phyloP scores from a whole-genome alignment of 2,888 invertebrate species.

The Cantharis nigra region DNA sequence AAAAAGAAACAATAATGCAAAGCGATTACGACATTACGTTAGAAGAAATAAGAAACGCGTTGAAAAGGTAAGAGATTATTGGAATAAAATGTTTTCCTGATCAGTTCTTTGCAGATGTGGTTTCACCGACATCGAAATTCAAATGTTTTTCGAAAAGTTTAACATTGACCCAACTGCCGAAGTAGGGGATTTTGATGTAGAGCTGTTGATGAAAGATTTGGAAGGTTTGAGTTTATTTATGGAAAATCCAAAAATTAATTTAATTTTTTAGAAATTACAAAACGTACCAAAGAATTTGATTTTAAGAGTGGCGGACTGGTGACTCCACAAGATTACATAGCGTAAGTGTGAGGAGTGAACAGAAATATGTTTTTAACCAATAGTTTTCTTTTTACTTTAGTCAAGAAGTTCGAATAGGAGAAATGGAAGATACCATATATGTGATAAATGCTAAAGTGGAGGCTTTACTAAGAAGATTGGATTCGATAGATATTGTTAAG shows the following conservation, averaged over 20 bases:
- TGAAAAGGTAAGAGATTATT: conserved; percentile 44
- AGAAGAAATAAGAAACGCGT: conserved; percentile 46
- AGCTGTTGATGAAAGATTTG: conserved; percentile 38
- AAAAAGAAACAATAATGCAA: conserved; percentile 30
- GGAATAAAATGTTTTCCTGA: neutral
- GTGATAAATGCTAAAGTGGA: neutral
- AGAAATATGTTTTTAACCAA: neutral
- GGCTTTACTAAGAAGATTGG: neutral
- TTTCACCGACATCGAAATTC: conserved; percentile 67
- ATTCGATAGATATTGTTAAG: neutral
- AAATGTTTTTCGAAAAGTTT: conserved; percentile 68
- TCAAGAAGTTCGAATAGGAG: neutral
- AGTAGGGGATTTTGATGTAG: conserved; percentile 42
- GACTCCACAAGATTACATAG: neutral
- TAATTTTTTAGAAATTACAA: neutral
- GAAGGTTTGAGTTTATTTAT: conserved; percentile 23
- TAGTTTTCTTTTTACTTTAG: neutral
- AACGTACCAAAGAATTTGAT: neutral
- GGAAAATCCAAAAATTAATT: neutral
- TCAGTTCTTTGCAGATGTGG: conserved; percentile 59
- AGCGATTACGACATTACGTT: conserved; percentile 45
- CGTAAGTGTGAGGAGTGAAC: neutral
- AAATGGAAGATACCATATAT: neutral
- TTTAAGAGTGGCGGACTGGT: neutral
- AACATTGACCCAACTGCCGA: conserved; percentile 57